phyloP scores from a whole-genome alignment of 2,113 vertebrate genomes.

The Phaethon lepturus region DNA sequence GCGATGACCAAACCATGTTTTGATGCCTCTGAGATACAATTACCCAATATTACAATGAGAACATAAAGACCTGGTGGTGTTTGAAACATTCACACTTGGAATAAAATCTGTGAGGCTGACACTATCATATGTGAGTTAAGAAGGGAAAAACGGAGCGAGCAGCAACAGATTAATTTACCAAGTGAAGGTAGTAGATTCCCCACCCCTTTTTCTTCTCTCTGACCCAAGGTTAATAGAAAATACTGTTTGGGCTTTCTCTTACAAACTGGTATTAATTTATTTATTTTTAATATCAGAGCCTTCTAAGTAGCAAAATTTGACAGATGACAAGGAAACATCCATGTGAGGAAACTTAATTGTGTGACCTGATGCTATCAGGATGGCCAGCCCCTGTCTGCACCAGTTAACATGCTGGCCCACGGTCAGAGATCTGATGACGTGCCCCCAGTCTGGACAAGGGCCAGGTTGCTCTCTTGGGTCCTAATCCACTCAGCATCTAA shows the following conservation, averaged over 20 bases:
- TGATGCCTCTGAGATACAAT: not conserved
- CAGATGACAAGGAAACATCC: not conserved
- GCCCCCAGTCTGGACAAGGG: not conserved
- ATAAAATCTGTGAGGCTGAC: not conserved
- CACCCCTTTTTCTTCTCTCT: not conserved
- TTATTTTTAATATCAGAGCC: not conserved
- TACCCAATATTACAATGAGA: not conserved
- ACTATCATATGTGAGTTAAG: not conserved
- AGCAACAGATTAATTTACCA: not conserved
- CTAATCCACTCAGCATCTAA: not conserved
- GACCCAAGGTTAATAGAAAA: not conserved
- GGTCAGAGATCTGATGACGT: fast-evolving
- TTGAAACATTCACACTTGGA: not conserved
- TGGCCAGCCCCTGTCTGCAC: not conserved
- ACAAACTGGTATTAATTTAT: not conserved
- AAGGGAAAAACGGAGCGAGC: not conserved
- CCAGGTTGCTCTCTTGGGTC: not conserved
- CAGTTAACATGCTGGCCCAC: not conserved
- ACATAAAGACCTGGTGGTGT: not conserved
- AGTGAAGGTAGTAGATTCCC: not conserved
- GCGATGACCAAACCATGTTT: not conserved
- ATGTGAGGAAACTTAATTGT: not conserved
- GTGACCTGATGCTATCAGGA: not conserved
- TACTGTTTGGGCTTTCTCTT: not conserved
- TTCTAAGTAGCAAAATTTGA: not conserved